A percentile compares a stretch with the other conserved stretches of the same genome.
Conservation (phyloP, 2,888 invertebrate species). For the Pseudoips prasinana region DNA sequence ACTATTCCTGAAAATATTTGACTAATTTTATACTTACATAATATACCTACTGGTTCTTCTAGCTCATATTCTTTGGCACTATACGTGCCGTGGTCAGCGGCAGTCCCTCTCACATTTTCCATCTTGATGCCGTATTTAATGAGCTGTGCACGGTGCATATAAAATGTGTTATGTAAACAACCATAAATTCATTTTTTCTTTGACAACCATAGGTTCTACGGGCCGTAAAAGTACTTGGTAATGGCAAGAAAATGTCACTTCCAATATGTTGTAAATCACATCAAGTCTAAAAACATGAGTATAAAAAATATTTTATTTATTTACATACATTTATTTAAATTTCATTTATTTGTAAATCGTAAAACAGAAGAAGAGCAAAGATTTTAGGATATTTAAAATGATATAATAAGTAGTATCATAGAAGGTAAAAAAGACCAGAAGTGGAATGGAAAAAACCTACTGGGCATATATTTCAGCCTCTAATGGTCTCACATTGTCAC, state of each 20-base stretch:
- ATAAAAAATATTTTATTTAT: too few species aligned
- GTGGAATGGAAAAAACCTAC: too few species aligned
- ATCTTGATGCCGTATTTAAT: constrained; percentile 67
- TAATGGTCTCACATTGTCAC: too few species aligned
- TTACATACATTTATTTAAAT: too few species aligned
- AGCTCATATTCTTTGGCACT: constrained; percentile 32
- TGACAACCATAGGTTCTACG: constrained; percentile 30
- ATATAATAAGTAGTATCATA: too few species aligned
- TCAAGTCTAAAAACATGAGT: not conserved
- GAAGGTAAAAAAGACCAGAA: too few species aligned
- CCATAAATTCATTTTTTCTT: constrained; percentile 45
- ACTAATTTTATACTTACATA: too few species aligned
- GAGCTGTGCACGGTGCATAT: constrained; percentile 48
- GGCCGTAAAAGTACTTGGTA: constrained; percentile 33
- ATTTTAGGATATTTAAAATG: too few species aligned
- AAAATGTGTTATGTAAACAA: constrained; percentile 46
- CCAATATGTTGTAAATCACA: constrained; percentile 16
- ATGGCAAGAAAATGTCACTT: constrained; percentile 21
- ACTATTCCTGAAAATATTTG: too few species aligned
- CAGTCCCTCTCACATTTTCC: constrained; percentile 40
- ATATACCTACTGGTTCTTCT: constrained; percentile 20
- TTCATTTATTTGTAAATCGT: too few species aligned
- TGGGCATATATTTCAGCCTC: too few species aligned
- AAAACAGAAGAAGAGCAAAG: too few species aligned
- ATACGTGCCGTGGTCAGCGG: constrained; percentile 35